Evolutionary conservation across 2,797 vertebrate genomes (phyloP).

Genomic region (Chelonia mydas): DNA sequence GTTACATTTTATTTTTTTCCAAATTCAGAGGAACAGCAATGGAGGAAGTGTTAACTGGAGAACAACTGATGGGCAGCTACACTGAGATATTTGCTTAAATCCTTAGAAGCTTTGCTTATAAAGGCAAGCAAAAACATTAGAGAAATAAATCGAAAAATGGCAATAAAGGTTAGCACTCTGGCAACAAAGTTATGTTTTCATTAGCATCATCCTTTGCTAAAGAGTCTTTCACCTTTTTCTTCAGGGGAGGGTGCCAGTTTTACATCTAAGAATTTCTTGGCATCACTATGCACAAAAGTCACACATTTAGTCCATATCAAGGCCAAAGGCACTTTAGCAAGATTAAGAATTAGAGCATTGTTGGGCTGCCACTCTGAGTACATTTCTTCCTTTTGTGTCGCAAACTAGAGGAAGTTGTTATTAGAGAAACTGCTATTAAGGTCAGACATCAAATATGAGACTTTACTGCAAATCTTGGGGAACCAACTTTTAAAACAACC

Average conservation of each 20-base stretch:
- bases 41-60: slow-evolving; percentile 12
- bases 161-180: slow-evolving; percentile 72
- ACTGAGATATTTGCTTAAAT: background rate
- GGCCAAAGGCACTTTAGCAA: slow-evolving; percentile 25
- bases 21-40: background rate
- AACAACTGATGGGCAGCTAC: slow-evolving; percentile 57
- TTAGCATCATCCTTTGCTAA: slow-evolving; percentile 53
- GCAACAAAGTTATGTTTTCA: slow-evolving; percentile 65
- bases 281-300: slow-evolving; percentile 1
- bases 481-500: slow-evolving; percentile 21
- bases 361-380: background rate
- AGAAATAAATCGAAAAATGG: slow-evolving; percentile 61
- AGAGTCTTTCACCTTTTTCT: slow-evolving; percentile 54
- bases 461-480: slow-evolving; percentile 2
- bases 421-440: slow-evolving; percentile 51
- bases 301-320: background rate
- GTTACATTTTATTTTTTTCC: slow-evolving; percentile 22
- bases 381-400: slow-evolving; percentile 44
- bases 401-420: slow-evolving; percentile 21
- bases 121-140: slow-evolving; percentile 54
- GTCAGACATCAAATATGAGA: background rate
- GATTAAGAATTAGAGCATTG: slow-evolving; percentile 28
- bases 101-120: slow-evolving; percentile 55
- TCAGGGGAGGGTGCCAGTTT: slow-evolving; percentile 26
- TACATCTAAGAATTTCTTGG: slow-evolving; percentile 60